Conservation (phyloP, 2,888 invertebrate genomes). For the Zonitis immaculata region DNA sequence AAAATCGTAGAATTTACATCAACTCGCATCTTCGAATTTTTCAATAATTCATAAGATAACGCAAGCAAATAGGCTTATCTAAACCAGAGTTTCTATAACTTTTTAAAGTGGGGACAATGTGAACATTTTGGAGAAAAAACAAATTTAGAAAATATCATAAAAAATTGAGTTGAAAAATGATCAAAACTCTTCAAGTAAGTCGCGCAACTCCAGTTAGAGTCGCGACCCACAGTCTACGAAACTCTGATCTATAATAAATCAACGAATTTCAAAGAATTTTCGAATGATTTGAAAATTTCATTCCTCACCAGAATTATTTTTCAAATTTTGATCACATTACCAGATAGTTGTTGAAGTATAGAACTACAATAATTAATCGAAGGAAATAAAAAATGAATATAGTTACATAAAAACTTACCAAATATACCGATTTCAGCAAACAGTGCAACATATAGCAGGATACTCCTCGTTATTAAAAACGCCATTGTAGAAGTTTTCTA, state of each 20-base stretch:
- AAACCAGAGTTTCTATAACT: not conserved
- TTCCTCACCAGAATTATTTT: no score
- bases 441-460: conserved; percentile 16
- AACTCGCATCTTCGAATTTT: conserved; percentile 19
- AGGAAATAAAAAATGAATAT: not conserved
- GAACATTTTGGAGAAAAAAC: not conserved
- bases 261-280: no score
- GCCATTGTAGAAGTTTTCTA: conserved; percentile 14
- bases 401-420: conserved; percentile 14
- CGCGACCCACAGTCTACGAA: no score
- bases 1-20: conserved; percentile 21
- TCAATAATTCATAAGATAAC: conserved; percentile 22
- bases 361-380: not conserved
- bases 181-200: no score
- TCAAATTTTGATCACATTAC: no score
- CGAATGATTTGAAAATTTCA: no score
- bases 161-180: no score
- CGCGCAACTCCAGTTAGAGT: no score
- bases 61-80: conserved; percentile 13
- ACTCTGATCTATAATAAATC: no score
- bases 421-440: conserved; percentile 22
- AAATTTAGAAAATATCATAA: no score
- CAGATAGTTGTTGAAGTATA: not conserved
- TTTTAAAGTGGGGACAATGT: not conserved
- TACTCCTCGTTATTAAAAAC: conserved; percentile 20